Conservation (phyloP, 2,113 vertebrate species). For the Halichoeres trimaculatus region DNA sequence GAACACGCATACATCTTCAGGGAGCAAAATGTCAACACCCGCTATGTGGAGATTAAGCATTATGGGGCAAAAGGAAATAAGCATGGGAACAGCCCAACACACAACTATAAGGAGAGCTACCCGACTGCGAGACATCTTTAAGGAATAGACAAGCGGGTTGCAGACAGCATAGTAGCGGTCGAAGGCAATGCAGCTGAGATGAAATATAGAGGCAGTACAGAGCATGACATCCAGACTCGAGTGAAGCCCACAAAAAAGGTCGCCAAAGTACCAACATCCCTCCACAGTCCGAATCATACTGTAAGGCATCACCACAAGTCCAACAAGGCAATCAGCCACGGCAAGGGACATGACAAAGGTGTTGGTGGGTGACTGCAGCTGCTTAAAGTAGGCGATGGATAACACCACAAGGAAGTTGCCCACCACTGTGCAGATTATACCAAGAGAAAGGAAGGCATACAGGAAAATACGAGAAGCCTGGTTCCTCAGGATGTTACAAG, state of each 20-base stretch:
- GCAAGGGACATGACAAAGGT: slow-evolving; percentile 85
- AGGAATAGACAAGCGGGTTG: slow-evolving; percentile 81
- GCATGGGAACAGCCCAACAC: slow-evolving; percentile 82
- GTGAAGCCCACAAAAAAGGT: slow-evolving; percentile 82
- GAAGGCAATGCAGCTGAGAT: slow-evolving; percentile 86
- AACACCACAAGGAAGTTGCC: slow-evolving; percentile 85
- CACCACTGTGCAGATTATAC: slow-evolving; percentile 80
- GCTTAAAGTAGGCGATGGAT: slow-evolving; percentile 84
- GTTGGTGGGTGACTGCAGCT: slow-evolving; percentile 84
- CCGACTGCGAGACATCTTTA: slow-evolving; percentile 80
- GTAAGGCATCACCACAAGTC: slow-evolving; percentile 85
- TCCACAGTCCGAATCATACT: slow-evolving; percentile 86
- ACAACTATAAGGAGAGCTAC: slow-evolving; percentile 77
- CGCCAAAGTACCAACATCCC: slow-evolving; percentile 84
- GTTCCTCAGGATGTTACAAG: slow-evolving; percentile 69
- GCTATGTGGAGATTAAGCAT: slow-evolving; percentile 80
- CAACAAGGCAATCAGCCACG: slow-evolving; percentile 85
- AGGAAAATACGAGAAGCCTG: slow-evolving; percentile 66
- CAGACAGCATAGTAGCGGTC: slow-evolving; percentile 87
- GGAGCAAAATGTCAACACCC: slow-evolving; percentile 67
- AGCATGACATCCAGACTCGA: slow-evolving; percentile 87
- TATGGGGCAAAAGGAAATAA: slow-evolving; percentile 85
- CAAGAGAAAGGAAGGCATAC: slow-evolving; percentile 75
- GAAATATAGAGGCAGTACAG: slow-evolving; percentile 86
- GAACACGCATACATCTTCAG: slow-evolving; percentile 77